Base-by-base conservation (phyloP, 2,113 vertebrate genomes). In the Gasterosteus nipponicus region DNA sequence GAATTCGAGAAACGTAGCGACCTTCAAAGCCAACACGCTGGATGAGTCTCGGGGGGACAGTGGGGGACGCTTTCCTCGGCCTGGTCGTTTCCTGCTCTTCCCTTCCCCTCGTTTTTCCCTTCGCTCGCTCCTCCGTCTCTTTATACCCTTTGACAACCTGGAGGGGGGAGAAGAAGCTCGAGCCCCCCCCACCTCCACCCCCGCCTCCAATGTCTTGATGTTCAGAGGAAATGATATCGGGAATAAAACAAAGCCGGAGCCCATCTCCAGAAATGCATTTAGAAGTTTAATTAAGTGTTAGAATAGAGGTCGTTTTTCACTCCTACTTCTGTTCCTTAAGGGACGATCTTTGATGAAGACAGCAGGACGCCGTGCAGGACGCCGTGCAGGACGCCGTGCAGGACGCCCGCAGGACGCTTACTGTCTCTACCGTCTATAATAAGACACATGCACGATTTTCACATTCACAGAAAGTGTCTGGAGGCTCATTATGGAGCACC, bases 201-300 rank as follows among this genome's bases (percentile, higher is more conserved):
- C 22, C 22, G 1, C 22, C 22, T 26, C 22, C 22, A 26, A 26
- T 26, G 22, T 1, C 22, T 26, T 26, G 22, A 26, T 26, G 22
- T 93, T 76, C 80, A 79, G 54, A 89, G 90, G 86, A 90, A 93
- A 89, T 54, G 72, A 82, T 81, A 91, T 88, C 42, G 66, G 57
- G 83, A 80, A 87, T 71, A 89, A 94, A 93, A 26, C 82, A 89
- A 89, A 87, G 75, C 42, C 29, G 0, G 41, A 31, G 58, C 51
- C 68, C 22, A 73, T 84, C 89, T 92, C 85, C 80, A 89, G 81
- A 81, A 79, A 78, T 83, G 22, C 22, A 26, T 26, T 26, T 26
- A 26, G 22, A 26, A 26, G 22, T 26, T 26, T 26, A 26, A 26
- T 26, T 26, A 26, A 26, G 22, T 26, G 22, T 26, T 26, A 26